phyloP scores from a whole-genome alignment of 2,888 invertebrate genomes.

The Idaea straminata region DNA sequence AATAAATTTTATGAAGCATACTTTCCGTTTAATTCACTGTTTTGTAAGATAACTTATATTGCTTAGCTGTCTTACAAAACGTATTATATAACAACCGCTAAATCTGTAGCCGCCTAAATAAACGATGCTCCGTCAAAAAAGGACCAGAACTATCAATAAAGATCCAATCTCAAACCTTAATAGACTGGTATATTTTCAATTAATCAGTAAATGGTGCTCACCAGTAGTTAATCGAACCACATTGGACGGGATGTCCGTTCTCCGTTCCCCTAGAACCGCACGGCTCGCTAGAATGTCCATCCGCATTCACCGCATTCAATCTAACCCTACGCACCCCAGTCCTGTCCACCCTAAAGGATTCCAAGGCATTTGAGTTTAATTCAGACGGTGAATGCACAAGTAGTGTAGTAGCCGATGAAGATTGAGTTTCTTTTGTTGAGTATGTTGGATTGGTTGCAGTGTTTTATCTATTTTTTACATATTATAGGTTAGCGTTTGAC shows the following conservation, averaged over 20 bases:
- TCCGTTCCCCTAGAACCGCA: slow-evolving; percentile 9
- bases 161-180: slow-evolving; percentile 8
- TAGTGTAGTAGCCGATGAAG: slow-evolving; percentile 42
- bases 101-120: neutral
- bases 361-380: slow-evolving; percentile 55
- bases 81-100: neutral
- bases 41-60: too few relatives aligned
- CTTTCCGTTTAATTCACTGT: too few relatives aligned
- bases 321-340: slow-evolving; percentile 40
- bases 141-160: neutral
- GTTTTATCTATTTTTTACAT: neutral
- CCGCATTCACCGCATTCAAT: slow-evolving; percentile 64
- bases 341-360: slow-evolving; percentile 53
- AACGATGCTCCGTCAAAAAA: neutral
- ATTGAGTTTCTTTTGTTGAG: slow-evolving; percentile 42
- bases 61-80: too few relatives aligned
- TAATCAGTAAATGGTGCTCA: slow-evolving; percentile 33
- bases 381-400: slow-evolving; percentile 53
- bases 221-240: slow-evolving; percentile 54
- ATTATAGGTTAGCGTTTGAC: too few relatives aligned
- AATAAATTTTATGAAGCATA: too few relatives aligned
- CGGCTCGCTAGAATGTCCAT: slow-evolving; percentile 34
- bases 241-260: slow-evolving; percentile 22
- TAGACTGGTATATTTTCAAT: slow-evolving; percentile 29
- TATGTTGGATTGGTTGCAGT: slow-evolving; percentile 5